A percentile compares a stretch with the other conserved stretches of the same genome.
These are phyloP conservation scores for Entomobrya proxima DNA, from an alignment of 2,888 invertebrate genomes.

Conservation along the genomic window DNA sequence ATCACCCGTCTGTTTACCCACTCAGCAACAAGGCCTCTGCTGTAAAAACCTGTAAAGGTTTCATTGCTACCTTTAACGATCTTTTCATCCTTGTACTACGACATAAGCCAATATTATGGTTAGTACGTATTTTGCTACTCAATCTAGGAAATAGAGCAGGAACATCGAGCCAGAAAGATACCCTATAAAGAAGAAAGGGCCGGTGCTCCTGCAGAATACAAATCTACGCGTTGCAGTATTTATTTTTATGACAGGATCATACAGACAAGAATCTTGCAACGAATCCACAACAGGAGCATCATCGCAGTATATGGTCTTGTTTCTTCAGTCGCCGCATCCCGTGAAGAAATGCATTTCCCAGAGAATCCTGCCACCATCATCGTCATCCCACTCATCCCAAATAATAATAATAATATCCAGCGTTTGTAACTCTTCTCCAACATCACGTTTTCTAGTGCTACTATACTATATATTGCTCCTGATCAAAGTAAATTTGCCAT, in stretches of 20 bases:
- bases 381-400: neutral
- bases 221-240: neutral
- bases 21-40: no score
- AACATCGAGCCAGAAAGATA: neutral
- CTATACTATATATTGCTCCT: neutral
- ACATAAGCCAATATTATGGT: neutral
- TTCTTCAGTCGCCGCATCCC: no score
- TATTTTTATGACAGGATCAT: neutral
- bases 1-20: no score
- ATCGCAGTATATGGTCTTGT: no score
- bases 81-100: no score
- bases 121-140: neutral
- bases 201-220: neutral
- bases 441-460: neutral
- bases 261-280: neutral
- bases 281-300: neutral
- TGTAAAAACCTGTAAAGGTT: no score
- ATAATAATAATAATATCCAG: neutral
- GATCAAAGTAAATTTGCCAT: slow-evolving; percentile 69
- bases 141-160: neutral
- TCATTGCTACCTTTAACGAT: no score
- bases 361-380: no score
- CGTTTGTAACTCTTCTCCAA: neutral
- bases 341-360: no score
- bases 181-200: neutral